Evolutionary conservation across 1,140 invertebrate species (phyloP), one percentile per base, ranked within the genome.

Genomic region (Kradibia gibbosae): DNA sequence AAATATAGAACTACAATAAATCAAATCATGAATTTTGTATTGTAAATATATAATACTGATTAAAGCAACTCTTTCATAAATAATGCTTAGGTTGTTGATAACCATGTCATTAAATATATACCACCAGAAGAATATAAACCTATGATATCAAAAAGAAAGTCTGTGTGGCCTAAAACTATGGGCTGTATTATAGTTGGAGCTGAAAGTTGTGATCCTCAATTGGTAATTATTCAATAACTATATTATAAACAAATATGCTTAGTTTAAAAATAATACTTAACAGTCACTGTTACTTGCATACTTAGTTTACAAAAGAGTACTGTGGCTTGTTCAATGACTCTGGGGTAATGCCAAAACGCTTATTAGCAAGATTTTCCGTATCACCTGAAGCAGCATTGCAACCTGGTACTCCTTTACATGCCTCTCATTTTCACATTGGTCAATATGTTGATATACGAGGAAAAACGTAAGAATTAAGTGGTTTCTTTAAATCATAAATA

Each of bases 61-160:
- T n/a, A n/a, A n/a, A n/a, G n/a, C n/a, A n/a, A n/a, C n/a, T n/a
- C n/a, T 78, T 78, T 28, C 39, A 7, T 50, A 78, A 34, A 42
- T 65, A 3, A 76, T 71, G 80, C 91, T 65, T 86, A 98, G 96
- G 93, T 99, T 25, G 91, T 96, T 36, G 98, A 99, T 88, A 99
- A 99, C 91, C 98, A 99, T 93, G 97, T 99, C 4, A 94, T 99
- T 67, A 96, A 95, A 87, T 99, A 98, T 90, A 95, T 94, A 81
- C 94, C 97, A 25, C 97, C 98, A 20, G 96, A 97, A 88, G 92
- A 96, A 86, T 96, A 94, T 88, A 87, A 92, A 25, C 93, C 94
- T n/a, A 92, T 93, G 85, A 90, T 91, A 87, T 89, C 87, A 1
- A 84, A 70, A 39, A 88, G 88, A 79, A 84, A 86, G 48, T 84